Percentiles rank a stretch among this genome's conserved stretches.
These are phyloP conservation scores for Cynaeus angustus DNA, from an alignment of 2,888 invertebrate species.

Conservation along the genomic window DNA sequence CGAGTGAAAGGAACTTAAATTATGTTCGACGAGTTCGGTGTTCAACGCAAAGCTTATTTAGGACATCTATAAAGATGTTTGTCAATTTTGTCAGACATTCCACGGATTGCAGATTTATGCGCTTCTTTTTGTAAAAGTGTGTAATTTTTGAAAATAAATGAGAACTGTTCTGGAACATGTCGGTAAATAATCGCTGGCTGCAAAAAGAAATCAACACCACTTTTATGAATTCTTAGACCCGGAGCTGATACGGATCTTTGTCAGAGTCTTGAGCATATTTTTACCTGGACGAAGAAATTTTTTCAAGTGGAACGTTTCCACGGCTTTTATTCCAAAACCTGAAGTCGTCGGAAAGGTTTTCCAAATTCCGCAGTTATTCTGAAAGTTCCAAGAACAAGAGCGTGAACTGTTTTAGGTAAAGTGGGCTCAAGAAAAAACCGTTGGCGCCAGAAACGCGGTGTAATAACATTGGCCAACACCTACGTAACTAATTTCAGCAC, in stretches of 20 bases:
- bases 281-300: background rate
- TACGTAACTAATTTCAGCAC: constrained; percentile 25
- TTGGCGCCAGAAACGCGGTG: constrained; percentile 33
- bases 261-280: background rate
- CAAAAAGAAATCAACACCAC: background rate
- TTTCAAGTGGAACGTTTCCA: background rate
- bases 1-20: constrained; percentile 38
- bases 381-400: background rate
- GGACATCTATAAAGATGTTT: constrained; percentile 34
- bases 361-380: background rate
- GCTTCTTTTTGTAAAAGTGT: constrained; percentile 7
- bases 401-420: constrained; percentile 1
- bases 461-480: constrained; percentile 31
- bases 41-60: constrained; percentile 22
- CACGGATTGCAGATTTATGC: background rate
- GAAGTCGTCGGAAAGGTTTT: no score
- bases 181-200: background rate
- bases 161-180: background rate
- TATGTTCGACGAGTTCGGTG: constrained; percentile 29
- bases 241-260: background rate
- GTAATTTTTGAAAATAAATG: background rate
- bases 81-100: constrained; percentile 29
- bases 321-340: background rate
- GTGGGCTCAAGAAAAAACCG: constrained; percentile 11
- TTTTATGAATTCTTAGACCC: constrained; percentile 3